Percentiles rank a stretch among this genome's conserved stretches.
Evolutionary conservation across 1,140 invertebrate species (phyloP).

Genomic region (Aphaenogaster ashmeadi): DNA sequence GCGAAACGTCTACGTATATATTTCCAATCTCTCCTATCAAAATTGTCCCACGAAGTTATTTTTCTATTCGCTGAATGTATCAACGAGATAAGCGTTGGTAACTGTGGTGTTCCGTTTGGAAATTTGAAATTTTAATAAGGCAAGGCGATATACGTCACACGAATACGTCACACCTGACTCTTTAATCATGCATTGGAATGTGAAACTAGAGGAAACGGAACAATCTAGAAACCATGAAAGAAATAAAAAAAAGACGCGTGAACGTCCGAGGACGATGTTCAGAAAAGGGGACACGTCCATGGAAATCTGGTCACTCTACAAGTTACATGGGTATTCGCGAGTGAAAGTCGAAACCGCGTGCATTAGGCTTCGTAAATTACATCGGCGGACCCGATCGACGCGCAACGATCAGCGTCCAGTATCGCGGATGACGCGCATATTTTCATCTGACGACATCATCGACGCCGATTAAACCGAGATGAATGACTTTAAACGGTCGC

Average conservation of each 20-base stretch:
- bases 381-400: slow-evolving; percentile 17
- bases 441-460: slow-evolving; percentile 31
- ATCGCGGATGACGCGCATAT: slow-evolving; percentile 66
- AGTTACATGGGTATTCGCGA: background rate
- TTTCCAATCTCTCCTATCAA: background rate
- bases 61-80: background rate
- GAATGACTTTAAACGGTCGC: slow-evolving; percentile 66
- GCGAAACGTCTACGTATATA: background rate
- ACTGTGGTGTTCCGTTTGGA: background rate
- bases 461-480: slow-evolving; percentile 54
- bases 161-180: background rate
- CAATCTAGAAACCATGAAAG: background rate
- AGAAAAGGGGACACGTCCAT: slow-evolving; percentile 15
- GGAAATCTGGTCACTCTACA: background rate
- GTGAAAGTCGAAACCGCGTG: slow-evolving; percentile 72
- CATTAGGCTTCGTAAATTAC: slow-evolving; percentile 56
- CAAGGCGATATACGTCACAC: background rate
- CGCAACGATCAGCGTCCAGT: slow-evolving; percentile 58
- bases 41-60: background rate
- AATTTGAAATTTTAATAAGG: slow-evolving; percentile 8
- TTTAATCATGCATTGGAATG: background rate
- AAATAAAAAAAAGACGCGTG: too few species aligned
- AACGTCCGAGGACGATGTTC: background rate
- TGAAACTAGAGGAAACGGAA: background rate
- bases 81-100: background rate